A percentile compares a stretch with the other conserved stretches of the same genome.
phyloP scores from a whole-genome alignment of 1,140 invertebrate genomes.

The Zaprionus kolodkinae region DNA sequence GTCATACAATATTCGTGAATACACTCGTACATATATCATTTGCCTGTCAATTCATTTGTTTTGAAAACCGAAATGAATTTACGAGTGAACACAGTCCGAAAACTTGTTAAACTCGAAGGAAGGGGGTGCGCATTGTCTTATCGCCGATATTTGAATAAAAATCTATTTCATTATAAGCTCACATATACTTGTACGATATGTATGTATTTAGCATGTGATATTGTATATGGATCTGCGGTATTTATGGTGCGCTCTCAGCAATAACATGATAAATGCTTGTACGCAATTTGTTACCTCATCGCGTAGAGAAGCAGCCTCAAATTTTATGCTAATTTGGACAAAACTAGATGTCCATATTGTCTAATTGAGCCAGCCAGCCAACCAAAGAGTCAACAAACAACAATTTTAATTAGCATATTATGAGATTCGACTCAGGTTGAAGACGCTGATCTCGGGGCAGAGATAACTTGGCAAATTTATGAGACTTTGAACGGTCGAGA shows the following conservation, averaged over 20 bases:
- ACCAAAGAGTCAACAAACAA: constrained; percentile 20
- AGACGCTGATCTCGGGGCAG: constrained; percentile 46
- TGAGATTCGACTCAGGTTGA: constrained; percentile 74
- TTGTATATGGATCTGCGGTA: constrained; percentile 25
- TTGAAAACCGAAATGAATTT: constrained; percentile 64
- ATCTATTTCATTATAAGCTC: constrained; percentile 51
- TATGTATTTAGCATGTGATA: neutral
- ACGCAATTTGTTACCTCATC: constrained; percentile 81
- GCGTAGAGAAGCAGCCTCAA: constrained; percentile 53
- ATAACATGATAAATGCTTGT: constrained; percentile 83
- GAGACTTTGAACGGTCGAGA: constrained; percentile 55
- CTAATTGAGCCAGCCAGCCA: constrained; percentile 61
- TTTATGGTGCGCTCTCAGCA: constrained; percentile 52
- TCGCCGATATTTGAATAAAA: constrained; percentile 73
- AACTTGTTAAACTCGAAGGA: constrained; percentile 20
- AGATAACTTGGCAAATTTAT: constrained; percentile 76
- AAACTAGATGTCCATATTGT: constrained; percentile 83
- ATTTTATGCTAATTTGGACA: constrained; percentile 75
- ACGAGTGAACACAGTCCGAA: constrained; percentile 48
- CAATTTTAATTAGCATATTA: constrained; percentile 79
- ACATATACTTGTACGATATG: neutral
- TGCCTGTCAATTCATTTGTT: neutral
- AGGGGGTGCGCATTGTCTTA: constrained; percentile 38
- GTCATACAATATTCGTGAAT: neutral
- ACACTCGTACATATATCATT: constrained; percentile 1